Evolutionary conservation across 2,888 invertebrate genomes (phyloP).

Genomic region (Ormyrus thymus): DNA sequence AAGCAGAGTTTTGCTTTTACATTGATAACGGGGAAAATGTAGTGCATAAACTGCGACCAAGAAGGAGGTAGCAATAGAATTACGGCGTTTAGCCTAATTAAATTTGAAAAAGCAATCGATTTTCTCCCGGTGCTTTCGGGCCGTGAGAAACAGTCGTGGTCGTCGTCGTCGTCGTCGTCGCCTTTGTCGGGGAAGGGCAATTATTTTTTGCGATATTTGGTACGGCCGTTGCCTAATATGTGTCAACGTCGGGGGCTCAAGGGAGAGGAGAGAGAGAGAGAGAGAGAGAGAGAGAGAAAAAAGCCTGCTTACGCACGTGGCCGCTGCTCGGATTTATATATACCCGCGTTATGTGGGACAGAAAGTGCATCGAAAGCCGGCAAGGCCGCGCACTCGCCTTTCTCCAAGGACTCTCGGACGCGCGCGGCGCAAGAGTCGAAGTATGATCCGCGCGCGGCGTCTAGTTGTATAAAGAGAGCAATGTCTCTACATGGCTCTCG

Average conservation of each 20-base stretch:
- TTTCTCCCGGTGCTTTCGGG: too few relatives aligned
- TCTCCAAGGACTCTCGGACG: constrained; percentile 31
- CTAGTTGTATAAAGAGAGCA: too few relatives aligned
- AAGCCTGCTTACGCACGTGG: constrained; percentile 25
- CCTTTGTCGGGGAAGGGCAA: too few relatives aligned
- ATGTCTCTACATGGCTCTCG: background rate
- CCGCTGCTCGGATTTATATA: constrained; percentile 6
- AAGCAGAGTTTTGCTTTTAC: too few relatives aligned
- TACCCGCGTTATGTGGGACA: constrained; percentile 22
- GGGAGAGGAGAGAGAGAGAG: constrained; percentile 28
- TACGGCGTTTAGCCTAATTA: too few relatives aligned
- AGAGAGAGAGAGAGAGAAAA: constrained; percentile 40
- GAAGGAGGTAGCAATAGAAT: too few relatives aligned
- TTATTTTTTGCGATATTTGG: background rate
- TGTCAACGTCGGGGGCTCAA: background rate
- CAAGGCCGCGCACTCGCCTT: constrained; percentile 36
- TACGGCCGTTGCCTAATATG: constrained; percentile 20
- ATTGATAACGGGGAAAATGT: too few relatives aligned
- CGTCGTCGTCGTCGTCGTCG: too few relatives aligned
- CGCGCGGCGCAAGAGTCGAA: background rate
- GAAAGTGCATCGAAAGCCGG: constrained; percentile 38
- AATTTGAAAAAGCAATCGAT: too few relatives aligned
- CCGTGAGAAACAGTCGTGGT: too few relatives aligned
- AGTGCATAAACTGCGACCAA: too few relatives aligned
- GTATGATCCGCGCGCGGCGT: constrained; percentile 1